Evolutionary conservation across 35 echinoderm and acorn worm species (phyloP).

Genomic region (Stichopus chloronotus): DNA sequence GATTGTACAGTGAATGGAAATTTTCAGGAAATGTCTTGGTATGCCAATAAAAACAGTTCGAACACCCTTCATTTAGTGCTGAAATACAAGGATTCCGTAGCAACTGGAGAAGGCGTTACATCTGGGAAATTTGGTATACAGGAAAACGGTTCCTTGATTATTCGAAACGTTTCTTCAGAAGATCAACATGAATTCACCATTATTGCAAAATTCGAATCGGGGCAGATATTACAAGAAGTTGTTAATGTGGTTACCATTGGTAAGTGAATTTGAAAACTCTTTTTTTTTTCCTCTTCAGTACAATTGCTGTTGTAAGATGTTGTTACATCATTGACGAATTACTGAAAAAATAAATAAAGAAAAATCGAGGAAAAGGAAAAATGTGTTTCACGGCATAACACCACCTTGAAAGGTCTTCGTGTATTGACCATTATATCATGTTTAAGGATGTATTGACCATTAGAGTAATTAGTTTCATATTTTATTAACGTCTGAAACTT

Average conservation of each 20-base stretch:
- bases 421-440: no score
- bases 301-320: no score
- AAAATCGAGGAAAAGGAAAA: no score
- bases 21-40: background rate
- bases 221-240: background rate
- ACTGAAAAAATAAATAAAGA: no score
- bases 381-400: no score
- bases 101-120: background rate
- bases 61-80: background rate
- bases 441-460: no score
- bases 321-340: no score
- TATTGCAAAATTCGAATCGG: background rate
- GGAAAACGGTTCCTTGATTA: background rate
- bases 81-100: slow-evolving; percentile 8
- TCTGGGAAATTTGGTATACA: slow-evolving; percentile 5
- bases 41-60: background rate
- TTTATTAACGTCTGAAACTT: no score
- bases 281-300: no score
- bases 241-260: background rate
- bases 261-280: background rate
- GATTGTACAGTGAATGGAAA: background rate
- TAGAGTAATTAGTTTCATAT: no score
- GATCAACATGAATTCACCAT: background rate
- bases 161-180: background rate
- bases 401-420: no score